Percentiles rank a stretch among this genome's conserved stretches.
Conservation (phyloP, 2,797 vertebrate genomes). For the Melanotaenia pygmaea region DNA sequence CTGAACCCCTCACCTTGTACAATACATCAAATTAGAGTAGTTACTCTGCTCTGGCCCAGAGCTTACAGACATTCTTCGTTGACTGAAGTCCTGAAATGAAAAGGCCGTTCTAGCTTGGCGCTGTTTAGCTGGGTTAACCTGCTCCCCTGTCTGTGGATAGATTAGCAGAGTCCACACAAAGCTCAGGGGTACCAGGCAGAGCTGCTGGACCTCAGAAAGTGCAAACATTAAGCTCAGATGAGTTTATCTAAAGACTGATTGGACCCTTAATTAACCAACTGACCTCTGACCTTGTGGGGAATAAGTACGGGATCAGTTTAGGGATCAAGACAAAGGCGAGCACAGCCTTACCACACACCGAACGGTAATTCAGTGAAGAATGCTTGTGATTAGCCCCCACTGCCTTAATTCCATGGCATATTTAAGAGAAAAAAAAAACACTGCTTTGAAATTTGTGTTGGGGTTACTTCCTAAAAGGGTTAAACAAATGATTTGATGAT, state of each 20-base stretch:
- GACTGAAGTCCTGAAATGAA: slow-evolving; percentile 90
- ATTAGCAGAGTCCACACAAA: slow-evolving; percentile 85
- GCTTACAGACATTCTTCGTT: slow-evolving; percentile 94
- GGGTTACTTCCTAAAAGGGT: slow-evolving; percentile 89
- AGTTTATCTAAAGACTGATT: slow-evolving; percentile 91
- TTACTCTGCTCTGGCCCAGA: slow-evolving; percentile 87
- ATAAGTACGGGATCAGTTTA: slow-evolving; percentile 95
- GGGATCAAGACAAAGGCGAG: slow-evolving; percentile 91
- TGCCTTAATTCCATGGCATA: slow-evolving; percentile 90
- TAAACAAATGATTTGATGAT: slow-evolving; percentile 77
- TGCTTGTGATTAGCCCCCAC: slow-evolving; percentile 92
- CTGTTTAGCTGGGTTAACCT: slow-evolving; percentile 89
- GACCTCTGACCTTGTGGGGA: slow-evolving; percentile 93
- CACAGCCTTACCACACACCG: slow-evolving; percentile 92
- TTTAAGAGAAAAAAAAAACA: slow-evolving; percentile 84
- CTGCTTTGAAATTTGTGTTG: slow-evolving; percentile 88
- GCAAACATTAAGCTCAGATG: slow-evolving; percentile 93
- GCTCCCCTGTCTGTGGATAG: slow-evolving; percentile 89
- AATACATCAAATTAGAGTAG: slow-evolving; percentile 88
- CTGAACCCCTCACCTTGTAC: slow-evolving; percentile 50
- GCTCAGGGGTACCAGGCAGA: slow-evolving; percentile 94
- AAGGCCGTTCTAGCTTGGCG: slow-evolving; percentile 87
- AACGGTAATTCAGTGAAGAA: slow-evolving; percentile 98
- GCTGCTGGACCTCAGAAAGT: slow-evolving; percentile 89
- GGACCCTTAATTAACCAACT: slow-evolving; percentile 94